Evolutionary conservation across 2,113 vertebrate genomes (phyloP).

Genomic region (Ploceus nigricollis): DNA sequence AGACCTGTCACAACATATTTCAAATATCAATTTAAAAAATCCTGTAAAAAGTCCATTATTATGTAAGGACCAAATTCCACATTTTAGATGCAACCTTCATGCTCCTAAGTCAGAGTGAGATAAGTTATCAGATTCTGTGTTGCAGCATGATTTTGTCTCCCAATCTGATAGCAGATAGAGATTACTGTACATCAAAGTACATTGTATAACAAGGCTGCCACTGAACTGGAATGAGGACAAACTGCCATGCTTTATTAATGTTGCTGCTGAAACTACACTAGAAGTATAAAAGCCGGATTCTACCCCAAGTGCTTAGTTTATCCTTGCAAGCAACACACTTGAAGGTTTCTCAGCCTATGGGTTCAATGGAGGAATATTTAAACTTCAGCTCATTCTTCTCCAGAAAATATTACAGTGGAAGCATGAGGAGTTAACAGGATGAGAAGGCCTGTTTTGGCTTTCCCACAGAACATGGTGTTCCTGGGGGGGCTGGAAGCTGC

Average conservation of each 20-base stretch:
- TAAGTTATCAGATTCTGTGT: background rate
- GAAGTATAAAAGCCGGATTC: background rate
- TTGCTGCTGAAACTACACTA: background rate
- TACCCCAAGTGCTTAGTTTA: background rate
- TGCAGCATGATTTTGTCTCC: background rate
- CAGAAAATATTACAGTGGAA: background rate
- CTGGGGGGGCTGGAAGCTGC: background rate
- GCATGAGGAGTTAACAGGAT: background rate
- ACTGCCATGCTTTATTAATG: conserved; percentile 5
- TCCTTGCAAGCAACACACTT: background rate
- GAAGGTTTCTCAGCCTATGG: background rate
- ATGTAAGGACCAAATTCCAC: background rate
- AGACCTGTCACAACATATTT: background rate
- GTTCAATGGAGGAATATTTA: background rate
- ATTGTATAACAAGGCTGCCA: background rate
- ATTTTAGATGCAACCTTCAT: background rate
- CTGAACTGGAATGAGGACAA: background rate
- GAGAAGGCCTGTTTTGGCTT: background rate
- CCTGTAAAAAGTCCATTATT: background rate
- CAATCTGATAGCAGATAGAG: background rate
- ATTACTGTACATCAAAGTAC: background rate
- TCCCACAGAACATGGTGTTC: background rate
- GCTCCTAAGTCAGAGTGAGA: background rate
- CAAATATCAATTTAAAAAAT: background rate
- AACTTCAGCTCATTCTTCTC: background rate